These are phyloP conservation scores for Artibeus lituratus DNA, from an alignment of 2,797 vertebrate genomes.

Conservation along the genomic window DNA sequence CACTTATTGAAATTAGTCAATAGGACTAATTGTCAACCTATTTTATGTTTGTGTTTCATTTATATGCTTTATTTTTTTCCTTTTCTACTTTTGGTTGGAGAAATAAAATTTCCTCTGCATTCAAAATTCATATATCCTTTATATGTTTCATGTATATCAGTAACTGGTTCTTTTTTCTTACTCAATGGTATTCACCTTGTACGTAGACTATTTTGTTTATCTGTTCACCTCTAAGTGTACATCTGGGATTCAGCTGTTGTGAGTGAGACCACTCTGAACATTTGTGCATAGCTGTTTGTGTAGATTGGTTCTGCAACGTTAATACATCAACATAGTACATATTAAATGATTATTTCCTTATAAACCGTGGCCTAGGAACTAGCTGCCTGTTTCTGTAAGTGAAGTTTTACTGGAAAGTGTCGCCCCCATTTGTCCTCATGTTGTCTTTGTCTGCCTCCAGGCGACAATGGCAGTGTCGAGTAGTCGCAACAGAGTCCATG, in stretches of 20 bases:
- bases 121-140: neutral
- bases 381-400: neutral
- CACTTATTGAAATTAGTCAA: neutral
- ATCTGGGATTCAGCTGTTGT: neutral
- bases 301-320: neutral
- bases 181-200: neutral
- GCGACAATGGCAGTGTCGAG: neutral
- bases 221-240: neutral
- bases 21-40: neutral
- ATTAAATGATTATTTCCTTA: neutral
- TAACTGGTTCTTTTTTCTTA: neutral
- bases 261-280: neutral
- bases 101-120: neutral
- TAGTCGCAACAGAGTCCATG: neutral
- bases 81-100: neutral
- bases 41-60: neutral
- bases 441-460: neutral
- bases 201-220: neutral
- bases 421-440: neutral
- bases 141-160: neutral
- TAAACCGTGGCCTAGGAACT: neutral
- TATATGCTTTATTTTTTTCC: neutral
- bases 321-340: neutral
- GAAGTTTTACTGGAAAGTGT: neutral
- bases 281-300: neutral